Conservation (phyloP, 2,113 vertebrate species). For the Cricetomys ansorgei region DNA sequence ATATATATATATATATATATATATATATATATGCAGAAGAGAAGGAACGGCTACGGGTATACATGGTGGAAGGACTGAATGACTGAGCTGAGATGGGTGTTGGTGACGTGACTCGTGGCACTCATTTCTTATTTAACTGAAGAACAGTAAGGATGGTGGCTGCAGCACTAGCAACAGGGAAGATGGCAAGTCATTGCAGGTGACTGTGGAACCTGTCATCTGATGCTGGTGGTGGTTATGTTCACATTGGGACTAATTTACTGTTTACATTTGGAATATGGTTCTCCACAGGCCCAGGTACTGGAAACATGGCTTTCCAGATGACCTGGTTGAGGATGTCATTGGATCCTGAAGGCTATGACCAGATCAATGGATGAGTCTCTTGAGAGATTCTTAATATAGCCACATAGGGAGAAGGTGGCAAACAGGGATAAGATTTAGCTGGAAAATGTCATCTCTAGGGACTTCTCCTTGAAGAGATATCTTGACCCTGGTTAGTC, state of each 20-base stretch:
- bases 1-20: too few species aligned
- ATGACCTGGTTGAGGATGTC: background rate
- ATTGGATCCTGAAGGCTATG: background rate
- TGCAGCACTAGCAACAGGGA: background rate
- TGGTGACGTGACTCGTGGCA: too few species aligned
- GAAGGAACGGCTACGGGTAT: background rate
- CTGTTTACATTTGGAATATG: background rate
- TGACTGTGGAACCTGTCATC: background rate
- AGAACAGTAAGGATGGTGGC: background rate
- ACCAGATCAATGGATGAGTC: background rate
- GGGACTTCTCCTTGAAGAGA: background rate
- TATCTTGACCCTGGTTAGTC: background rate
- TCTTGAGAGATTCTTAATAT: background rate
- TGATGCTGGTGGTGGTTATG: background rate
- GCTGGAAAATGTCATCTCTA: background rate
- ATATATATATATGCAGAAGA: too few species aligned
- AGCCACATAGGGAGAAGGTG: background rate
- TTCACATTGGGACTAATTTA: too few species aligned
- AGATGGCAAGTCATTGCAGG: background rate
- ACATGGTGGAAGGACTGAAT: background rate
- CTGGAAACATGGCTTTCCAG: background rate
- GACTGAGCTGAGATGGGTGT: rapidly evolving
- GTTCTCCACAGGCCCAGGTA: background rate
- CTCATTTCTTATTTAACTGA: background rate
- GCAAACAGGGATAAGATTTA: background rate